These are phyloP conservation scores for Ennomos quercinarius DNA, from an alignment of 2,888 invertebrate species.

Conservation along the genomic window DNA sequence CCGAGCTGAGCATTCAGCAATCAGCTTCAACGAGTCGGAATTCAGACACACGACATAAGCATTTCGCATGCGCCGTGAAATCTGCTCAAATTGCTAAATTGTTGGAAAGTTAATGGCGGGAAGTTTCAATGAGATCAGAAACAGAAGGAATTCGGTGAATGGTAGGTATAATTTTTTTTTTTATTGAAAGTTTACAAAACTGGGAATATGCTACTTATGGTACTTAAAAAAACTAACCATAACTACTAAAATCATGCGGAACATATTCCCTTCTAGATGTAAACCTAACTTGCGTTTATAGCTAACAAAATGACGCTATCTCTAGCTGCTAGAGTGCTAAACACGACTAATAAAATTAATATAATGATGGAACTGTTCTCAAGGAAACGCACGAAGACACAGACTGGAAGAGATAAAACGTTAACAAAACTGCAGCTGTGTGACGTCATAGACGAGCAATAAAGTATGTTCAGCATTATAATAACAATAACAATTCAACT, in stretches of 20 bases:
- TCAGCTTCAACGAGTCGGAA: conserved; percentile 11
- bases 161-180: too few relatives aligned
- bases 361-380: background rate
- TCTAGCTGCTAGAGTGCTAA: too few relatives aligned
- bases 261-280: too few relatives aligned
- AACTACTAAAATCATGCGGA: too few relatives aligned
- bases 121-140: background rate
- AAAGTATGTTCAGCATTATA: background rate
- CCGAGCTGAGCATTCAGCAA: conserved; percentile 7
- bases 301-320: too few relatives aligned
- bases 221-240: too few relatives aligned
- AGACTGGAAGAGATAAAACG: conserved; percentile 5
- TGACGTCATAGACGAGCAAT: conserved; percentile 14
- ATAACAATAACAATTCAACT: conserved; percentile 15
- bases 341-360: too few relatives aligned
- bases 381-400: conserved; percentile 1
- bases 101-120: conserved; percentile 22
- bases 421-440: conserved; percentile 7
- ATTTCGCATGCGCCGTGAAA: conserved; percentile 23
- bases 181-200: too few relatives aligned
- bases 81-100: conserved; percentile 18
- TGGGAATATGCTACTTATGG: too few relatives aligned
- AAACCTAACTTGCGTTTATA: too few relatives aligned
- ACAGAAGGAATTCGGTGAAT: too few relatives aligned
- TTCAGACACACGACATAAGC: conserved; percentile 19